phyloP scores from a whole-genome alignment of 2,797 vertebrate species.

The Crenuchus spilurus region DNA sequence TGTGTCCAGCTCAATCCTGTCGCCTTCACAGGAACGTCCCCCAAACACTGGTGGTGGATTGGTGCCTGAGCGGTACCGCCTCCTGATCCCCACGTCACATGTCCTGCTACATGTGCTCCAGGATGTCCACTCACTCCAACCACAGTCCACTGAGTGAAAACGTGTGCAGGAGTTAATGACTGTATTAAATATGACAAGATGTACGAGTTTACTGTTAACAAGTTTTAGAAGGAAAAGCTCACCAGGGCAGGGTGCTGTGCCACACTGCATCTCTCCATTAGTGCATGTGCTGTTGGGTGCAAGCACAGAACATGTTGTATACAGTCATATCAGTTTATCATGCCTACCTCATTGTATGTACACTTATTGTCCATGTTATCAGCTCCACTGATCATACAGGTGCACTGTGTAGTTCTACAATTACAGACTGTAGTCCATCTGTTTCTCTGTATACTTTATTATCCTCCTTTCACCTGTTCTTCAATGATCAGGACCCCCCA shows the following conservation, averaged over 20 bases:
- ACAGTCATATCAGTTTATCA: too few relatives aligned
- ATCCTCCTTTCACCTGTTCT: too few relatives aligned
- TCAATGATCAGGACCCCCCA: too few relatives aligned
- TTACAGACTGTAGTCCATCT: too few relatives aligned
- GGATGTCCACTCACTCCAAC: constrained; percentile 86
- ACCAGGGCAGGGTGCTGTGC: constrained; percentile 81
- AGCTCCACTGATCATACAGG: too few relatives aligned
- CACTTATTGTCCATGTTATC: too few relatives aligned
- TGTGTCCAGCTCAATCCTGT: constrained; percentile 79
- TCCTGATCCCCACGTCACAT: constrained; percentile 84
- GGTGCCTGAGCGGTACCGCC: constrained; percentile 79
- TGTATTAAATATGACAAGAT: background rate
- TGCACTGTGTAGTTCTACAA: too few relatives aligned
- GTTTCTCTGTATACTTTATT: too few relatives aligned
- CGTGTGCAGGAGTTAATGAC: background rate
- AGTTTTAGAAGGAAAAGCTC: constrained; percentile 20
- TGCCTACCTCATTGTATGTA: too few relatives aligned
- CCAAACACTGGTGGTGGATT: constrained; percentile 74
- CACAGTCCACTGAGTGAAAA: constrained; percentile 80
- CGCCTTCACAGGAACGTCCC: constrained; percentile 78
- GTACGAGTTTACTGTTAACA: background rate
- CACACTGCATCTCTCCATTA: constrained; percentile 83
- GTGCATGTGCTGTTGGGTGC: constrained; percentile 78
- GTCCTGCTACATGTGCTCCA: constrained; percentile 87
- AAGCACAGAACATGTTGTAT: too few relatives aligned